A percentile compares a stretch with the other conserved stretches of the same genome.
phyloP scores from a whole-genome alignment of 2,888 invertebrate species.

The Nasonovia ribisnigri region DNA sequence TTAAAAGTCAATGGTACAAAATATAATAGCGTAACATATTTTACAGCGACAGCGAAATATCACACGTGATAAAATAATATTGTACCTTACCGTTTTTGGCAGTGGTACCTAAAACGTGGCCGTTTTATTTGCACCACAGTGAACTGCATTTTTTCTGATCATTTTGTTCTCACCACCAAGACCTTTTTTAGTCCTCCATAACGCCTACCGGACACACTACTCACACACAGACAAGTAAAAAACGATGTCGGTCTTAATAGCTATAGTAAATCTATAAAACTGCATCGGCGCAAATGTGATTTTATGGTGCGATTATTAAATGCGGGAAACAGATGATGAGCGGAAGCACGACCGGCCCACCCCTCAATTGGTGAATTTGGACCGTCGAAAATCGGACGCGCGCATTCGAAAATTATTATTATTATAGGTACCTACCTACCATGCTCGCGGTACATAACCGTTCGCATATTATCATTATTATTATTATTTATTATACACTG shows the following conservation, averaged over 20 bases:
- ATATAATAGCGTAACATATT: neutral
- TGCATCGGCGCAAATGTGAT: neutral
- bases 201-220: neutral
- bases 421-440: neutral
- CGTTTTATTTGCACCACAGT: neutral
- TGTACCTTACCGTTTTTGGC: neutral
- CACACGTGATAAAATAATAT: neutral
- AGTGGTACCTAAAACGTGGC: neutral
- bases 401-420: neutral
- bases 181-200: neutral
- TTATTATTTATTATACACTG: neutral
- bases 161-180: neutral
- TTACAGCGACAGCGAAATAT: neutral
- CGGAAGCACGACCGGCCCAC: neutral
- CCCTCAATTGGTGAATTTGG: neutral
- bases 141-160: neutral
- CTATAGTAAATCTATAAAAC: neutral
- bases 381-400: conserved; percentile 17
- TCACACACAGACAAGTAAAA: too few species aligned
- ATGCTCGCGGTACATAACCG: neutral
- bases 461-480: neutral
- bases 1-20: neutral
- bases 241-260: neutral
- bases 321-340: neutral
- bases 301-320: neutral